A percentile compares a stretch with the other conserved stretches of the same genome.
phyloP scores from a whole-genome alignment of 2,113 vertebrate species.

The Oriolus oriolus region DNA sequence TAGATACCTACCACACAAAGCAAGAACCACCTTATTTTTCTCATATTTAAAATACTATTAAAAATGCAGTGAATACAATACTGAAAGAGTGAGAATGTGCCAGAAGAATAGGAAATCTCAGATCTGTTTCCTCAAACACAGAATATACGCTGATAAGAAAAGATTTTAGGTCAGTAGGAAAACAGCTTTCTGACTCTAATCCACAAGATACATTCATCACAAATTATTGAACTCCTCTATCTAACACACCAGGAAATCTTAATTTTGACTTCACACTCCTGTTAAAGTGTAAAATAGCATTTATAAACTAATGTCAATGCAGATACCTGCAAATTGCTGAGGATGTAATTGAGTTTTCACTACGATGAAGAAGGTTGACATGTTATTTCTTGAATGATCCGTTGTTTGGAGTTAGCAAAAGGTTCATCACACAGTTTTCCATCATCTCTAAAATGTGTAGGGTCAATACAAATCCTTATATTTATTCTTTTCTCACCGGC shows the following conservation, averaged over 20 bases:
- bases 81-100: not conserved
- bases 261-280: not conserved
- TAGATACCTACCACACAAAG: not conserved
- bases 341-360: not conserved
- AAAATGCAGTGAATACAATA: not conserved
- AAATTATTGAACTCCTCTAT: not conserved
- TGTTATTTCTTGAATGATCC: not conserved
- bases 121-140: not conserved
- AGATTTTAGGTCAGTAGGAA: not conserved
- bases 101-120: not conserved
- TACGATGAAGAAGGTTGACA: not conserved
- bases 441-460: not conserved
- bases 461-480: not conserved
- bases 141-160: not conserved
- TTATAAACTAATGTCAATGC: not conserved
- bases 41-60: not conserved
- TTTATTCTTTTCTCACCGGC: not conserved
- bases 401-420: not conserved
- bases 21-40: not conserved
- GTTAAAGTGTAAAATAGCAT: not conserved
- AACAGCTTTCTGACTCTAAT: not conserved
- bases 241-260: not conserved
- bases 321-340: not conserved
- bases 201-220: not conserved
- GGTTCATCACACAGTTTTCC: not conserved